Base-by-base conservation (phyloP, 2,797 vertebrate genomes). In the Stomatorhinus walkeri region DNA sequence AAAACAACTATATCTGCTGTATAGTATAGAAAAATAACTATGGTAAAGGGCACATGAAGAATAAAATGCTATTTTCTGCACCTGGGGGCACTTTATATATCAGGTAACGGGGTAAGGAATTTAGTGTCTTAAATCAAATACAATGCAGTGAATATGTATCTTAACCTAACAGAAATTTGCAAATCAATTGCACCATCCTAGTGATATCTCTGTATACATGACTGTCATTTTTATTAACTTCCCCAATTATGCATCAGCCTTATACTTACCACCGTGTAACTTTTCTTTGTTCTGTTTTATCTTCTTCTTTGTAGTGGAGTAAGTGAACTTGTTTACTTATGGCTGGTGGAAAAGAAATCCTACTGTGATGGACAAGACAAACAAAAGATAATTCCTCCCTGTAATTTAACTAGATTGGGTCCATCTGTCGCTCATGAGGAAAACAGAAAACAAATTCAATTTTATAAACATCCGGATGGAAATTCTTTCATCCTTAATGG, bases 401-500 rank as follows among this genome's bases (percentile, higher is more conserved):
- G 4, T 43, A 49, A 72, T 72, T 68, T 52, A 51, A 28, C 22
- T 76, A 59, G 2, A 36, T 32, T 12, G 19, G 22, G 14, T 43
- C 14, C 32, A 61, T 36, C 52, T 16, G 14, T 43, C n/a, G 56
- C 54, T 87, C 16, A 86, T 85, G 48, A 28, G 16, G 43, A 28
- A 61, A 24, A 32, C 40, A 16, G 54, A 36, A 87, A 87, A 64
- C 36, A 59, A 36, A 87, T 87, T 87, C 36, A 87, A 59, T 54
- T 87, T 24, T 86, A 14, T 86, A 86, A 86, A 56, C 51, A 86
- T 54, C 85, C 51, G 6, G 32, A n/a, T 87, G 9, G 86, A 87
- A 46, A 87, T 54, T n/a, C 36, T 87, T 43, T 87, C 28, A 87
- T 87, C 54, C 36, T 61, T 59, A 87, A 87, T 87, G 56, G 32